A percentile compares a stretch with the other conserved stretches of the same genome.
These are phyloP conservation scores for Trachelus stipa DNA, from an alignment of 2,888 invertebrate species.

Conservation along the genomic window DNA sequence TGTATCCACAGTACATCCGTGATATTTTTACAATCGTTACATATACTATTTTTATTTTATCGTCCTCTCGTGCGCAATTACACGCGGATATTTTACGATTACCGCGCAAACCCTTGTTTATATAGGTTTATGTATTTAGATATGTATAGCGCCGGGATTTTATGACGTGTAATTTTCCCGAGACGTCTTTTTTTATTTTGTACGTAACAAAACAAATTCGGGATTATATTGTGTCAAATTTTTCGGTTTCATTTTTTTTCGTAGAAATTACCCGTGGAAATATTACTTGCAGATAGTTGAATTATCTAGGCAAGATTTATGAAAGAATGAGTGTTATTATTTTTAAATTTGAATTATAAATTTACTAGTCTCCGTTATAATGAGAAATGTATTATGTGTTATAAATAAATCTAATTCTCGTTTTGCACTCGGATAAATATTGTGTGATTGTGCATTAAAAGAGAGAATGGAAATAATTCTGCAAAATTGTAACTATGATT, in stretches of 20 bases:
- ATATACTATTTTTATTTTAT: background rate
- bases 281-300: background rate
- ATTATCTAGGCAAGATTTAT: background rate
- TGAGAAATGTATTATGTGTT: background rate
- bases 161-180: background rate
- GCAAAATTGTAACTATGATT: background rate
- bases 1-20: background rate
- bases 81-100: background rate
- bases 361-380: background rate
- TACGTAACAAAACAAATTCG: background rate
- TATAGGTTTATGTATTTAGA: background rate
- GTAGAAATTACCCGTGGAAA: no score
- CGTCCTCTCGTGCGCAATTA: background rate
- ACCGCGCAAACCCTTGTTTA: background rate
- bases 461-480: background rate
- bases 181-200: background rate
- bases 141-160: background rate
- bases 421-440: background rate
- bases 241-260: background rate
- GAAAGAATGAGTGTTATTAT: background rate
- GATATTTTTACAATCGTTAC: background rate
- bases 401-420: background rate
- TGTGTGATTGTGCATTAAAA: background rate
- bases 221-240: background rate
- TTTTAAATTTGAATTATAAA: background rate